Evolutionary conservation across 2,113 vertebrate species (phyloP), one percentile per base, ranked within the genome.

Genomic region (Ornithorhynchus anatinus): DNA sequence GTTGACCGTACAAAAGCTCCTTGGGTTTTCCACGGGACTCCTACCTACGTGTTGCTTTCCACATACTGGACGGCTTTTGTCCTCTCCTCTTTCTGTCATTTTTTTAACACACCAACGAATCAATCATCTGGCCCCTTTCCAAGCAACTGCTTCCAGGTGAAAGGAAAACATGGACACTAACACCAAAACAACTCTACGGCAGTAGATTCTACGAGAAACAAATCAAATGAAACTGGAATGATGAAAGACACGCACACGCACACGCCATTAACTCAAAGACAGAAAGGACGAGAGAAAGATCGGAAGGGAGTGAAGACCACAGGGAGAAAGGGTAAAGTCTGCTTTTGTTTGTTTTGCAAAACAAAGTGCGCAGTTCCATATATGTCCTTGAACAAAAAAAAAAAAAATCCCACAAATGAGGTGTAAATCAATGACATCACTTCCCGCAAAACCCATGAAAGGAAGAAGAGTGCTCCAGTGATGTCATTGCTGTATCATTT

Each of bases 1-100:
- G 77, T 87, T 81, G 89, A 89, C 86, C 92, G 89, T 1, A 71
- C 84, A 84, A 90, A 87, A 87, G 82, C 58, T 93, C 84, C 90
- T 89, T 17, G 22, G 75, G 75, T 79, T 50, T 72, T n/a, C n/a
- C 66, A 89, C 70, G 85, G 83, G n/a, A 73, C 85, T 79, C 78
- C 82, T 70, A 80, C 75, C 19, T 86, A 84, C 64, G 70, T 59
- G 80, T 69, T 90, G 82, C 84, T n/a, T n/a, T n/a, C n/a, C n/a
- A n/a, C 91, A 89, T 80, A 82, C 70, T 74, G 72, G 85, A 77
- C 71, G 82, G 75, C 86, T 80, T 84, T 84, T 88, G 80, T 83
- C 86, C 88, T 84, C 72, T 84, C 90, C 48, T 90, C 58, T 73
- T 52, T 81, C 72, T 79, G 62, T 75, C 67, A 32, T 48, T 54